A percentile compares a stretch with the other conserved stretches of the same genome.
Conservation (phyloP, 2,113 vertebrate genomes). For the Peucedramus taeniatus region DNA sequence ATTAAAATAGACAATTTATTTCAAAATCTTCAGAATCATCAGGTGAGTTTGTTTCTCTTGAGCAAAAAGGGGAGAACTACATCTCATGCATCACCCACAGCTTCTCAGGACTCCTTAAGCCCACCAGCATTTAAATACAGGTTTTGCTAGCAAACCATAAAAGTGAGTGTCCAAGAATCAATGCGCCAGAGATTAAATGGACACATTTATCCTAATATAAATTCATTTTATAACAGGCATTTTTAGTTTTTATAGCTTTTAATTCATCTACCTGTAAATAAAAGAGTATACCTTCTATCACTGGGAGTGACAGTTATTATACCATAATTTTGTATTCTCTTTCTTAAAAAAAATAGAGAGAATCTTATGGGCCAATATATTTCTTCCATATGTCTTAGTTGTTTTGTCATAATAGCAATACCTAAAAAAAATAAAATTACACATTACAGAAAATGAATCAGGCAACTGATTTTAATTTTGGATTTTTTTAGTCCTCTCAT, state of each 20-base stretch:
- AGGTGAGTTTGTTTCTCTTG: background rate
- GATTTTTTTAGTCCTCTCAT: conserved; percentile 47
- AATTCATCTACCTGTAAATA: background rate
- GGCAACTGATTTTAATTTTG: conserved; percentile 45
- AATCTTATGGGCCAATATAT: background rate
- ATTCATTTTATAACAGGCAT: background rate
- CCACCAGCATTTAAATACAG: background rate
- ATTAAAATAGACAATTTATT: background rate
- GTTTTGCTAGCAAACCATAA: background rate
- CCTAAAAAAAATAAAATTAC: background rate
- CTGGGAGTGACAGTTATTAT: background rate
- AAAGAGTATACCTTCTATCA: background rate
- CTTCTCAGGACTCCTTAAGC: background rate
- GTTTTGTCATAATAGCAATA: background rate
- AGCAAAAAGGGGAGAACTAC: background rate
- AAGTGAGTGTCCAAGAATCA: background rate
- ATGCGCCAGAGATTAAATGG: background rate
- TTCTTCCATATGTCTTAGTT: background rate
- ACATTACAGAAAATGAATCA: background rate
- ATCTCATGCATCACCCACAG: background rate
- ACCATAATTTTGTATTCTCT: background rate
- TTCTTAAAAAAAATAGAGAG: background rate
- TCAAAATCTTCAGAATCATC: background rate
- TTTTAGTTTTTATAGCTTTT: background rate
- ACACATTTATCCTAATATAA: background rate